Evolutionary conservation across 2,113 vertebrate genomes (phyloP), one percentile per base, ranked within the genome.

Genomic region (Heterotis niloticus): DNA sequence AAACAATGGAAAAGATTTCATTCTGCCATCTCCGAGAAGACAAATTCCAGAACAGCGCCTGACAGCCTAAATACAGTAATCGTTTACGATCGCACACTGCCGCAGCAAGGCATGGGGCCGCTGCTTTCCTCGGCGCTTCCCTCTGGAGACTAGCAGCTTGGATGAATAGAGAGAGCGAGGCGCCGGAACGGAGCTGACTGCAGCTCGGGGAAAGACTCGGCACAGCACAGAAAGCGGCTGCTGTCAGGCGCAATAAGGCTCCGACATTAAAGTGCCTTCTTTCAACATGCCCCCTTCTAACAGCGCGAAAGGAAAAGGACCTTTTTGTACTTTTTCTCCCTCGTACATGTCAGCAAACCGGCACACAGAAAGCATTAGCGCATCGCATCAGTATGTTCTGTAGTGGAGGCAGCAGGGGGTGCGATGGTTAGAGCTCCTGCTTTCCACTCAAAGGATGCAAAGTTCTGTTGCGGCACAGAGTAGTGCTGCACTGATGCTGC

Each of bases 41-140:
- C 60, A 79, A 81, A 79, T 74, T 68, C 81, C 76, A 74, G 76
- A 82, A 77, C 84, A 80, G 87, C 79, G 81, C 79, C 78, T 83
- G 79, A 85, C 82, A 82, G 84, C 83, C 83, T 88, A 90, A 90
- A 88, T 85, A 85, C 81, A 83, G 83, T 90, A 90, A 92, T 92
- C 88, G 86, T 88, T 91, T 88, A 92, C 91, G 89, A 90, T 92
- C 90, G 91, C 89, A 90, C 87, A 85, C n/a, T 44, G 85, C 83
- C 78, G 82, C 83, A 81, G 85, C 85, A 69, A 87, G 86, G 82
- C 82, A 80, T 44, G 17, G 59, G 17, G 74, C 80, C 88, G 84
- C 88, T 83, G 85, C 88, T 85, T 83, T 82, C 82, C 83, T 78
- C 81, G 24, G 28, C 65, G 9, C 65, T 64, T 80, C 69, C 66